Base-by-base conservation (phyloP, 1,140 invertebrate species). In the Marisa cornuarietis region DNA sequence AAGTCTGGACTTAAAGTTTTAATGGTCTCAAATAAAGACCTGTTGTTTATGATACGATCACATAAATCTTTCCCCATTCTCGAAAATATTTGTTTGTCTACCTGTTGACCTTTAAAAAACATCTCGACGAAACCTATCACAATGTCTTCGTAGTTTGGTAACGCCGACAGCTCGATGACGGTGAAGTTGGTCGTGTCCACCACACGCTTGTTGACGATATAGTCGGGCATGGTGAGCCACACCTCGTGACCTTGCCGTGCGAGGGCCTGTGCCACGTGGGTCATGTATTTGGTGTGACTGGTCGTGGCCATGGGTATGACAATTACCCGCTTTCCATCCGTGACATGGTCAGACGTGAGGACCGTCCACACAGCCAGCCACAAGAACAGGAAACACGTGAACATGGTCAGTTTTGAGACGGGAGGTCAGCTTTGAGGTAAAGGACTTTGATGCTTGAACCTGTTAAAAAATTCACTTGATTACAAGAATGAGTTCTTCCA, bases 171-270 rank as follows among this genome's bases (percentile, higher is more conserved):
- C 24, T 76, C 61, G 11, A 76, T n/a, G 11, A 76, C 51, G 13
- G n/a, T 14, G 26, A 52, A n/a, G 26, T 31, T 24, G 13, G 74
- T 49, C n/a, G 74, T 76, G n/a, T 79, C 62, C 65, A 82, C 61
- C 42, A 72, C 31, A 18, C 31, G 16, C 51, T 62, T 79, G 42
- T 49, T 3, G 63, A 66, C 11, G 66, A 82, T 18, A 31, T 76
- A 76, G 18, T 79, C 74, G 11, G 81, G 75, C 10, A 82, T 58
- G 31, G 78, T 54, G 0, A 82, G 16, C 73, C 74, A 82, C 69
- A 77, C 78, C 31, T 79, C 51, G 61, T 81, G 80, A 26, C 80
- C 80, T 9, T 75, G 76, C 2, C 24, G 13, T 13, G 61, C 52
- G 26, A 81, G 20, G 14, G 18, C 76, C 9, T 42, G 62, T 62